Percentiles rank a stretch among this genome's conserved stretches.
Evolutionary conservation across 2,888 invertebrate genomes (phyloP).

Genomic region (Taenaris catops): DNA sequence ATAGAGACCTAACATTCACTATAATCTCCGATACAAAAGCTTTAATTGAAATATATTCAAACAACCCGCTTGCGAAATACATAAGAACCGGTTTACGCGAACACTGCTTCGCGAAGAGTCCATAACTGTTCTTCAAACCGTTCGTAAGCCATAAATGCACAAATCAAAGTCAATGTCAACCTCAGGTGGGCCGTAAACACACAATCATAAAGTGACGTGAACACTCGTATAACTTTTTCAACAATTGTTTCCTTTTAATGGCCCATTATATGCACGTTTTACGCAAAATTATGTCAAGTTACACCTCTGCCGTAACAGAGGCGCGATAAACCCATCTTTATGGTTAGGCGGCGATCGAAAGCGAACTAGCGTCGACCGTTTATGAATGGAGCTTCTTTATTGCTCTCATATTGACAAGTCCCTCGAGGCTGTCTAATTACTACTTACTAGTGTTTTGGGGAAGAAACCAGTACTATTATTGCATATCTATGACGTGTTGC

Average conservation of each 20-base stretch:
- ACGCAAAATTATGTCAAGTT: slow-evolving; percentile 79
- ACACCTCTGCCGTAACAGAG: slow-evolving; percentile 73
- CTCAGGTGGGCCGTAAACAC: slow-evolving; percentile 73
- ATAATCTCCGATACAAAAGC: too few species aligned
- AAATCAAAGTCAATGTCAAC: slow-evolving; percentile 79
- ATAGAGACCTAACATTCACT: too few species aligned
- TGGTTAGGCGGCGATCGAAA: slow-evolving; percentile 69
- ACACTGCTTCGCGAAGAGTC: slow-evolving; percentile 2
- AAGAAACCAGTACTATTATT: slow-evolving; percentile 67
- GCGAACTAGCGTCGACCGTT: slow-evolving; percentile 60
- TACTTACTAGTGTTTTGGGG: slow-evolving; percentile 65
- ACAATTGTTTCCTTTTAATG: slow-evolving; percentile 79
- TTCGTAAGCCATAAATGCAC: slow-evolving; percentile 63
- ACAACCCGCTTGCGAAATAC: not conserved
- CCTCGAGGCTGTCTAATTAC: slow-evolving; percentile 68
- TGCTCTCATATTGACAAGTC: slow-evolving; percentile 69
- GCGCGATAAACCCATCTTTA: slow-evolving; percentile 76
- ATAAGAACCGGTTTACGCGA: slow-evolving; percentile 1
- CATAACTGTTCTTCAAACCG: slow-evolving; percentile 17
- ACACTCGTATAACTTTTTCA: slow-evolving; percentile 78
- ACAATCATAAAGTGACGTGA: slow-evolving; percentile 77
- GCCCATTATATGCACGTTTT: slow-evolving; percentile 76
- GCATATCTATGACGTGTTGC: slow-evolving; percentile 58
- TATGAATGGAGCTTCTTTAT: slow-evolving; percentile 76
- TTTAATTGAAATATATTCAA: too few species aligned